Evolutionary conservation across 1,140 invertebrate genomes (phyloP).

Genomic region (Drosophila albomicans): DNA sequence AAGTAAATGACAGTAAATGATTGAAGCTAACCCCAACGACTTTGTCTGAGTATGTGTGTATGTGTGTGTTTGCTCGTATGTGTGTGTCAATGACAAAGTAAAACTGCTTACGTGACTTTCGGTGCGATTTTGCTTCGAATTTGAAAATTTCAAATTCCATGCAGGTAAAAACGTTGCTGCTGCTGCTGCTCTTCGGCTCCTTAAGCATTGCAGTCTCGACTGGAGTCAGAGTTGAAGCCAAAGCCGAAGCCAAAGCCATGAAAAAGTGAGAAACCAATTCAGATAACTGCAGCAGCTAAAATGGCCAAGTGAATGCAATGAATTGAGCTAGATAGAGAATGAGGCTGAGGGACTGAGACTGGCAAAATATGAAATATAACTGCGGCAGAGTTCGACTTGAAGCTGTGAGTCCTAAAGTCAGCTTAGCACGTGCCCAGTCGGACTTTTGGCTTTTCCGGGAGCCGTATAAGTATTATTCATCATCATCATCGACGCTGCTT

Average conservation of each 20-base stretch:
- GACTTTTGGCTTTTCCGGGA: conserved; percentile 25
- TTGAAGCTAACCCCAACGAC: conserved; percentile 59
- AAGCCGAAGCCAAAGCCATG: conserved; percentile 54
- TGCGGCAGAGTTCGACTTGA: conserved; percentile 60
- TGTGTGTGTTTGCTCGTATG: conserved; percentile 23
- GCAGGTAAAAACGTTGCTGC: conserved; percentile 76
- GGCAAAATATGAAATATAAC: conserved; percentile 79
- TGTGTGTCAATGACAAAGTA: conserved; percentile 70
- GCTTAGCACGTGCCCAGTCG: conserved; percentile 56
- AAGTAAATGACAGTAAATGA: conserved; percentile 82
- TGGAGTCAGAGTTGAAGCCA: conserved; percentile 41
- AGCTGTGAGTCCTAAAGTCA: conserved; percentile 13
- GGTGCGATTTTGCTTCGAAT: conserved; percentile 46
- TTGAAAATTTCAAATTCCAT: conserved; percentile 69
- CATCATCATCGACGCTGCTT: conserved; percentile 69
- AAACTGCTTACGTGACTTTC: conserved; percentile 77
- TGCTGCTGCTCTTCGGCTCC: conserved; percentile 39
- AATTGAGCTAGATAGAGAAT: conserved; percentile 48
- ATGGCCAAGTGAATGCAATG: conserved; percentile 61
- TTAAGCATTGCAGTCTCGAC: conserved; percentile 65
- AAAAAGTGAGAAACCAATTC: conserved; percentile 79
- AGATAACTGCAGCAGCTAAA: conserved; percentile 67
- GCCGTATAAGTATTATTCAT: conserved; percentile 58
- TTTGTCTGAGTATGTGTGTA: not conserved
- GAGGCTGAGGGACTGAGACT: not conserved